Evolutionary conservation across 2,113 vertebrate species (phyloP).

Genomic region (Apeltes quadracus): DNA sequence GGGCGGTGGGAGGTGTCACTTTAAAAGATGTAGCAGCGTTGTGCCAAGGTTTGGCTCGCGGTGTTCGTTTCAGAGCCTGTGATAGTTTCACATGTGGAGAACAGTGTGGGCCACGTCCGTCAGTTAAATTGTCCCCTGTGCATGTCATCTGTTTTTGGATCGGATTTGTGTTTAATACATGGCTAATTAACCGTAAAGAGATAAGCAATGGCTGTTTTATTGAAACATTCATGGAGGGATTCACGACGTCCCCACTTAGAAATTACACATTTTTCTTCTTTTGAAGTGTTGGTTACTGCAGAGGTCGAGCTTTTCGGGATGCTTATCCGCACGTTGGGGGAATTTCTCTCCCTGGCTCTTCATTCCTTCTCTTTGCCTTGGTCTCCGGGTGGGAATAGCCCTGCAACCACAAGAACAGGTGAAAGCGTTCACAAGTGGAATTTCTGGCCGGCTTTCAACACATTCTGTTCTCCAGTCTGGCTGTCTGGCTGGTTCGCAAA

Average conservation of each 20-base stretch:
- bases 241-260: conserved; percentile 25
- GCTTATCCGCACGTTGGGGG: conserved; percentile 23
- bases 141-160: neutral
- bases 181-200: conserved; percentile 13
- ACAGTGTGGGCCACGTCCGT: conserved; percentile 55
- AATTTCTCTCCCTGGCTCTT: conserved; percentile 17
- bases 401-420: conserved; percentile 63
- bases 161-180: conserved; percentile 32
- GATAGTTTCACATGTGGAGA: conserved; percentile 50
- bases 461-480: conserved; percentile 55
- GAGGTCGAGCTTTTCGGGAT: conserved; percentile 9
- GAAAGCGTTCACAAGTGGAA: conserved; percentile 71
- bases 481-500: conserved; percentile 18
- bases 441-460: conserved; percentile 69
- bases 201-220: conserved; percentile 16
- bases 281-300: neutral
- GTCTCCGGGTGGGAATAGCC: conserved; percentile 34
- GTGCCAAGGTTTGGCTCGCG: conserved; percentile 60
- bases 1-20: conserved; percentile 25
- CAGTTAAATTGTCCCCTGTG: conserved; percentile 17
- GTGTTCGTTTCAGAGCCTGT: conserved; percentile 67
- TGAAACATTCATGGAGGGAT: conserved; percentile 17
- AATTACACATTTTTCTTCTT: neutral
- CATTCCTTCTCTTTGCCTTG: neutral
- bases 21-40: conserved; percentile 49